Conservation (phyloP, 2,113 vertebrate species). For the Barbus barbus region DNA sequence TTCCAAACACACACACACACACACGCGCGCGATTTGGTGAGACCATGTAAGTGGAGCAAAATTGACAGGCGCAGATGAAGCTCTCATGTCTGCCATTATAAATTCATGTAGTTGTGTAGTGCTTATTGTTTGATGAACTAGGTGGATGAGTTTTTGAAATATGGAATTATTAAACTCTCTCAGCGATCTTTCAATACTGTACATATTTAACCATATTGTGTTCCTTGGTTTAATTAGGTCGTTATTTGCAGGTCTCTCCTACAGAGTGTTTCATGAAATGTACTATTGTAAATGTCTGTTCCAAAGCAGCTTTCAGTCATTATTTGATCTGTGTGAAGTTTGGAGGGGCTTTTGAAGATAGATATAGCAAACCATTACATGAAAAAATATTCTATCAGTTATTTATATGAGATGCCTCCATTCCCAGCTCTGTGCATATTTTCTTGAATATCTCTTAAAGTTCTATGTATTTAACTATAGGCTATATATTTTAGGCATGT, state of each 20-base stretch:
- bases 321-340: not conserved
- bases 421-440: not conserved
- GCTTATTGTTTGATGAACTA: too few relatives aligned
- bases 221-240: not conserved
- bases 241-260: not conserved
- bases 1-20: not conserved
- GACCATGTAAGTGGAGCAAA: not conserved
- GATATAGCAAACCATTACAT: not conserved
- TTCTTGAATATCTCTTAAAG: not conserved
- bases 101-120: conserved; percentile 4
- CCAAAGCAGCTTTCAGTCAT: not conserved
- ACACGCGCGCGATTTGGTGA: not conserved
- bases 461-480: not conserved
- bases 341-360: not conserved
- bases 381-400: not conserved
- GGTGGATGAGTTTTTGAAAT: too few relatives aligned
- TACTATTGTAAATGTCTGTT: not conserved
- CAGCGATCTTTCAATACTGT: not conserved
- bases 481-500: not conserved
- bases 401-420: not conserved
- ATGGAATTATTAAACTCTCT: too few relatives aligned
- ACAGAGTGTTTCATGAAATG: not conserved
- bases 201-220: conserved; percentile 14
- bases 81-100: not conserved
- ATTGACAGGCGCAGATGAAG: conserved; percentile 8